Evolutionary conservation across 1,140 invertebrate genomes (phyloP).

Genomic region (Cyrtorhinus lividipennis): DNA sequence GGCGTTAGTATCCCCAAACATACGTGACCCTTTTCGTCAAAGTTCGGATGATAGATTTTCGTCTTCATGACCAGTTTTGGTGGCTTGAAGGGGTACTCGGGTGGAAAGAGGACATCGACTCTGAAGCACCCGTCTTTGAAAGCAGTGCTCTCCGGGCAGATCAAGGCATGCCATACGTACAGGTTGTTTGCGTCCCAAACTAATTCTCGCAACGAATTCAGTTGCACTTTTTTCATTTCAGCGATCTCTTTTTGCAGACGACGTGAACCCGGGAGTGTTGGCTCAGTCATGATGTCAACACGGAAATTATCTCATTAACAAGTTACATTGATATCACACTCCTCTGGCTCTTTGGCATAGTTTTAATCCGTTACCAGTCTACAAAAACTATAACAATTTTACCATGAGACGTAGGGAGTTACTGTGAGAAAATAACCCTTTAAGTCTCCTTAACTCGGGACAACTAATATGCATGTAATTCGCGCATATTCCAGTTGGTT

Average conservation of each 20-base stretch:
- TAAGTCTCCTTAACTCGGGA: background rate
- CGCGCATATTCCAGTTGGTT: background rate
- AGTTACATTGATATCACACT: too few relatives aligned
- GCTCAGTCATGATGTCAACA: too few relatives aligned
- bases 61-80: slow-evolving; percentile 98
- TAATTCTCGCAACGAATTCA: background rate
- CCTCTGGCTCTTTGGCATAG: too few relatives aligned
- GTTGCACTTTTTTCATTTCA: background rate
- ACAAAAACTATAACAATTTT: too few relatives aligned
- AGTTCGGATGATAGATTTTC: slow-evolving; percentile 99
- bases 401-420: too few relatives aligned
- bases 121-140: slow-evolving; percentile 42
- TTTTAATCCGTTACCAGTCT: too few relatives aligned
- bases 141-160: slow-evolving; percentile 4
- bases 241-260: slow-evolving; percentile 3
- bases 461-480: background rate
- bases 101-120: slow-evolving; percentile 95
- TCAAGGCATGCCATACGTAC: background rate
- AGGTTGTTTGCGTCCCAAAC: background rate
- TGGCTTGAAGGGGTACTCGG: slow-evolving; percentile 98
- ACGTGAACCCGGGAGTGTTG: background rate
- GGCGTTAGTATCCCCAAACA: slow-evolving; percentile 93
- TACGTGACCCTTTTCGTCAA: slow-evolving; percentile 97
- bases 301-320: too few relatives aligned
- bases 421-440: too few relatives aligned